Percentiles rank a stretch among this genome's conserved stretches.
These are phyloP conservation scores for Drosophila pachea DNA, from an alignment of 1,140 invertebrate genomes.

Conservation along the genomic window DNA sequence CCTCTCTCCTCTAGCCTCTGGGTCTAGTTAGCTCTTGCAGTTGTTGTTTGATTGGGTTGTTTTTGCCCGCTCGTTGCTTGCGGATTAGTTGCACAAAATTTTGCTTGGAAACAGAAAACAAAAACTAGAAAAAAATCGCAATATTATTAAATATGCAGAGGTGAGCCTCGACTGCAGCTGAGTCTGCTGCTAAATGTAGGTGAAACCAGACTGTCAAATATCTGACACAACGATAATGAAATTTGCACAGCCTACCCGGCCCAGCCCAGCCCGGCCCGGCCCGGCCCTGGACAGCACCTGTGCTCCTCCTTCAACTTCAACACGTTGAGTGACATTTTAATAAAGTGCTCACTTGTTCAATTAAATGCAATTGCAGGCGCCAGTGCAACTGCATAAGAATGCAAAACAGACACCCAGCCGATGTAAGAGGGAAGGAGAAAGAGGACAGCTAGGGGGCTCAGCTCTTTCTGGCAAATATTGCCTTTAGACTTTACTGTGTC, in stretches of 20 bases:
- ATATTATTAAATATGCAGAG: constrained; percentile 65
- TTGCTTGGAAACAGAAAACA: constrained; percentile 26
- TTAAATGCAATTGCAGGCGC: constrained; percentile 54
- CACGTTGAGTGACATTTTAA: constrained; percentile 76
- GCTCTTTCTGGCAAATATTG: too few species aligned
- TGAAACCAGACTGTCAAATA: constrained; percentile 67
- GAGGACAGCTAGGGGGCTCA: not conserved
- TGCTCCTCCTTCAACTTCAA: not conserved
- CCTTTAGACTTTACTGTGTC: too few species aligned
- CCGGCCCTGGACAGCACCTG: not conserved
- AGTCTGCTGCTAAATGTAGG: constrained; percentile 59
- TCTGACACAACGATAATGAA: constrained; percentile 72
- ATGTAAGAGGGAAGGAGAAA: constrained; percentile 6
- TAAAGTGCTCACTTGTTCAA: constrained; percentile 76
- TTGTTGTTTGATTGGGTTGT: constrained; percentile 11
- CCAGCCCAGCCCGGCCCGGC: constrained; percentile 3
- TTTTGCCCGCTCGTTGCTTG: constrained; percentile 31
- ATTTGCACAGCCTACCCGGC: constrained; percentile 60
- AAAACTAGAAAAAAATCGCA: constrained; percentile 12
- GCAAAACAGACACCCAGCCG: constrained; percentile 44
- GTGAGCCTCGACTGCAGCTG: constrained; percentile 44
- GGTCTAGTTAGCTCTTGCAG: constrained; percentile 37
- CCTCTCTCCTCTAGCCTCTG: constrained; percentile 6
- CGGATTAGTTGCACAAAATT: constrained; percentile 23
- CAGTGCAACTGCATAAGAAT: constrained; percentile 42